Percentiles rank a stretch among this genome's conserved stretches.
These are phyloP conservation scores for Montipora capricornis DNA, from an alignment of 64 coral and sea anemone genomes.

Conservation along the genomic window DNA sequence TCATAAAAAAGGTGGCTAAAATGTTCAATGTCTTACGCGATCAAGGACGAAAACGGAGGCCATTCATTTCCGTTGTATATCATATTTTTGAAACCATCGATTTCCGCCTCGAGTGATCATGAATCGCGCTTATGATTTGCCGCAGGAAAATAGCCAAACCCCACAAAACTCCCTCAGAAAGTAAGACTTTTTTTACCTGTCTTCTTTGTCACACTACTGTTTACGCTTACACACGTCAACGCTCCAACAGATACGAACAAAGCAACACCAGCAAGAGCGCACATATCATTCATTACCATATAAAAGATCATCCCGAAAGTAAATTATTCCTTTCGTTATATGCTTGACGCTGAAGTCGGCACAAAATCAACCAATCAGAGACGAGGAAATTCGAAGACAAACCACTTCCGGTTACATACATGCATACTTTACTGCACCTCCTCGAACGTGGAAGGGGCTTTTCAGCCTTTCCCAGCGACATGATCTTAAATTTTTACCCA, in stretches of 20 bases:
- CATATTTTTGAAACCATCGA: too few relatives aligned
- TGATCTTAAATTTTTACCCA: background rate
- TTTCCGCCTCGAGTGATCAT: too few relatives aligned
- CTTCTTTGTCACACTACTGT: background rate
- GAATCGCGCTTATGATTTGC: too few relatives aligned
- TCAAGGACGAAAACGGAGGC: too few relatives aligned
- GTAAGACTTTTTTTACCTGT: background rate
- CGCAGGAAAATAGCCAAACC: too few relatives aligned
- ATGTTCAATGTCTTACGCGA: too few relatives aligned
- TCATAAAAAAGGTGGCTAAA: too few relatives aligned
- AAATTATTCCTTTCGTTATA: background rate
- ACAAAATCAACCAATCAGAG: background rate
- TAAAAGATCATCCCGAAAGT: background rate
- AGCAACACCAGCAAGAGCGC: background rate
- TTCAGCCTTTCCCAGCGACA: background rate
- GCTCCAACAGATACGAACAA: constrained; percentile 37
- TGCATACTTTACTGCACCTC: too few relatives aligned
- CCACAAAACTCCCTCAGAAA: background rate
- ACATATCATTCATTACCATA: background rate
- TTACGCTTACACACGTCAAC: constrained; percentile 27
- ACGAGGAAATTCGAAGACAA: too few relatives aligned
- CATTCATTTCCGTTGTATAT: too few relatives aligned
- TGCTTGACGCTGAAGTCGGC: background rate
- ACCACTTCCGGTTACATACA: too few relatives aligned
- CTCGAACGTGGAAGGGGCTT: too few relatives aligned